Percentiles rank a stretch among this genome's conserved stretches.
phyloP scores from a whole-genome alignment of 2,888 invertebrate species.

The Xanthia icteritia region DNA sequence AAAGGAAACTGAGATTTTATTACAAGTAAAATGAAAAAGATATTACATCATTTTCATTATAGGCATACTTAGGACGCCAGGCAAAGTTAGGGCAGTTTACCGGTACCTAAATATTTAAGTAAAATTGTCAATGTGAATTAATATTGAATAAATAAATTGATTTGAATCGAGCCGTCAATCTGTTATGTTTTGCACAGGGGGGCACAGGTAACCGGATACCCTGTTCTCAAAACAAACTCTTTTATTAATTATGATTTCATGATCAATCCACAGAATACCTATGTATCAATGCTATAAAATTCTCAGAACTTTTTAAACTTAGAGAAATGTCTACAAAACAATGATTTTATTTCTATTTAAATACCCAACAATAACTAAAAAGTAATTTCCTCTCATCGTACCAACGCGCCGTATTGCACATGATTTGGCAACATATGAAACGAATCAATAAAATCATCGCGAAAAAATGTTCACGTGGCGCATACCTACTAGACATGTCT shows the following conservation, averaged over 20 bases:
- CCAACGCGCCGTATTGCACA: neutral
- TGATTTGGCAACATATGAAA: slow-evolving; percentile 36
- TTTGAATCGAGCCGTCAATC: too few relatives aligned
- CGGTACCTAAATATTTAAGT: too few relatives aligned
- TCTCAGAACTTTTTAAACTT: neutral
- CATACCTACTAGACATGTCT: slow-evolving; percentile 24
- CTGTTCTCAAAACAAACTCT: neutral
- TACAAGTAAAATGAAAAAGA: too few relatives aligned
- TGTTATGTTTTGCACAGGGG: too few relatives aligned
- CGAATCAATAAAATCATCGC: slow-evolving; percentile 21
- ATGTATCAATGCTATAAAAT: neutral
- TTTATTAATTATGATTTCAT: neutral
- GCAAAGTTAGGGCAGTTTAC: too few relatives aligned
- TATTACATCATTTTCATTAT: too few relatives aligned
- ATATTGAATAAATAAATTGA: too few relatives aligned
- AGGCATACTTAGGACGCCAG: too few relatives aligned
- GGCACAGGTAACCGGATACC: neutral
- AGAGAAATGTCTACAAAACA: neutral
- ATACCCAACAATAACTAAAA: neutral
- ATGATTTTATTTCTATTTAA: neutral
- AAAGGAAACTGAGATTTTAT: too few relatives aligned
- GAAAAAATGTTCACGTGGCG: slow-evolving; percentile 33
- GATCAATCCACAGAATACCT: neutral
- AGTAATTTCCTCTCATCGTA: neutral
- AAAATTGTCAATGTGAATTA: too few relatives aligned